Evolutionary conservation across 1,140 invertebrate genomes (phyloP).

Genomic region (Whitmania pigra): DNA sequence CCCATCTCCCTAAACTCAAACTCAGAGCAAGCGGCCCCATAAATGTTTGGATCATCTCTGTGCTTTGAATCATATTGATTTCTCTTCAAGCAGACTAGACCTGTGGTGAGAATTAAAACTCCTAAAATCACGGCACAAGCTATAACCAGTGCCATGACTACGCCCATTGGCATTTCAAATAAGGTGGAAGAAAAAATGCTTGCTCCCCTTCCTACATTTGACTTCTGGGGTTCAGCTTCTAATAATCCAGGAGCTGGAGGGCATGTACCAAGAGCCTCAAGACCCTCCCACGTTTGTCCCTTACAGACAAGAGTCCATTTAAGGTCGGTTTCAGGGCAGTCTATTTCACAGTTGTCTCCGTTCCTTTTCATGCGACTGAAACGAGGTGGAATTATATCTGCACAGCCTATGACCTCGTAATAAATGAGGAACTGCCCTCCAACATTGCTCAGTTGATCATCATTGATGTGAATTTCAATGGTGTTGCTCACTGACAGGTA

Average conservation of each 20-base stretch:
- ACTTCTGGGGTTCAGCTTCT: slow-evolving; percentile 4
- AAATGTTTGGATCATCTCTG: slow-evolving; percentile 10
- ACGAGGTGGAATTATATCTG: slow-evolving; percentile 9
- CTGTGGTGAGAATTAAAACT: neutral
- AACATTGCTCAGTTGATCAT: neutral
- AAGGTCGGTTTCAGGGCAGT: slow-evolving; percentile 16
- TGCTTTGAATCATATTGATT: neutral
- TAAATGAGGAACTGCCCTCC: slow-evolving; percentile 13
- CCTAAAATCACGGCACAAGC: neutral
- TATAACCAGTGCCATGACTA: slow-evolving; percentile 1
- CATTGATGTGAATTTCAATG: neutral
- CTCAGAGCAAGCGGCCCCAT: slow-evolving; percentile 13
- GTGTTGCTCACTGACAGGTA: slow-evolving; percentile 6
- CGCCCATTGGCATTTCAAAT: slow-evolving; percentile 4
- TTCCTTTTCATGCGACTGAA: slow-evolving; percentile 16
- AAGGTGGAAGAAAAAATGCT: neutral
- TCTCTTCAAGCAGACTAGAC: slow-evolving; percentile 7
- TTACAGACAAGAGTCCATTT: slow-evolving; percentile 7
- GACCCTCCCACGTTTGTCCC: neutral
- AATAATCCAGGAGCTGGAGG: neutral
- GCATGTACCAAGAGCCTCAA: neutral
- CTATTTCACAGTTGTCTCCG: slow-evolving; percentile 3
- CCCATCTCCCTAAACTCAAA: slow-evolving; percentile 15
- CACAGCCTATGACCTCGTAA: slow-evolving; percentile 15
- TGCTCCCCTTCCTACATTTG: neutral